These are phyloP conservation scores for Proterorhinus semilunaris DNA, from an alignment of 2,113 vertebrate genomes.

Conservation along the genomic window DNA sequence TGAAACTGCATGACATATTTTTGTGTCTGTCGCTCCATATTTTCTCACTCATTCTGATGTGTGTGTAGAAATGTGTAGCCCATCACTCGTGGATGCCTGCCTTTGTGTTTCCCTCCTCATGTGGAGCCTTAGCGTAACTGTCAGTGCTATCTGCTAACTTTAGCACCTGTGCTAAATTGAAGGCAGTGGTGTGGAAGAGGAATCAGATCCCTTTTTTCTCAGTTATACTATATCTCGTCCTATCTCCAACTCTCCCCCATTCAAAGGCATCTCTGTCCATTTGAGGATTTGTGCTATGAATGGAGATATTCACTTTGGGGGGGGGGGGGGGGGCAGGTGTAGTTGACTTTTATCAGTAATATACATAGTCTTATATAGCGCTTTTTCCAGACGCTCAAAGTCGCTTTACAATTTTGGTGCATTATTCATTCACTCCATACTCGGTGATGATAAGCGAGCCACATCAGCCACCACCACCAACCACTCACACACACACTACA, in stretches of 20 bases:
- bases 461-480: too few relatives aligned
- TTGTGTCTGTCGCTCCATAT: slow-evolving; percentile 46
- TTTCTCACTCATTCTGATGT: slow-evolving; percentile 17
- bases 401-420: too few relatives aligned
- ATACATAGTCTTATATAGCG: too few relatives aligned
- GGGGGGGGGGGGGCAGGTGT: neutral
- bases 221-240: slow-evolving; percentile 30
- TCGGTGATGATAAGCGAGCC: too few relatives aligned
- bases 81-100: slow-evolving; percentile 25
- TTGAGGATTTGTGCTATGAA: slow-evolving; percentile 31
- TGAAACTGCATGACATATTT: neutral
- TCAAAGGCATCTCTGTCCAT: slow-evolving; percentile 38
- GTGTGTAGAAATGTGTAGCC: slow-evolving; percentile 13
- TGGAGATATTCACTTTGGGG: slow-evolving; percentile 3
- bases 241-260: slow-evolving; percentile 31
- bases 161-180: slow-evolving; percentile 80
- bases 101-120: slow-evolving; percentile 66
- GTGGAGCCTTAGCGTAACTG: slow-evolving; percentile 63
- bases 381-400: too few relatives aligned
- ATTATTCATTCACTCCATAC: too few relatives aligned
- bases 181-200: slow-evolving; percentile 80
- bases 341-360: too few relatives aligned
- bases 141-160: slow-evolving; percentile 76
- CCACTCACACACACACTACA: too few relatives aligned
- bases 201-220: slow-evolving; percentile 53